phyloP scores from a whole-genome alignment of 2,888 invertebrate genomes.

The Chaitophorus viminalis region DNA sequence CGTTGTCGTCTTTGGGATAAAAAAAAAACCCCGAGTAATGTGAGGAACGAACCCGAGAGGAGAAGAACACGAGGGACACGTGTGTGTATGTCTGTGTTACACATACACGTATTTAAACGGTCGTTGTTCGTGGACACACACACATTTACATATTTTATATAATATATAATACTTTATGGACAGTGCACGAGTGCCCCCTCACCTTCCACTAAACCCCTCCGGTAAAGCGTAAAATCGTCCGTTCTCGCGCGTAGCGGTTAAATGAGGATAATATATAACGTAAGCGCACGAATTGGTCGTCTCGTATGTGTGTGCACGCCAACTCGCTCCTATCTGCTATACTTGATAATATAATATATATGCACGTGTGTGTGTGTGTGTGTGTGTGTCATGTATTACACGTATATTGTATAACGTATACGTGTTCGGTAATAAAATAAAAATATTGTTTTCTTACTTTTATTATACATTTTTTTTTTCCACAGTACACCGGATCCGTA shows the following conservation, averaged over 20 bases:
- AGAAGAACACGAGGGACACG: background rate
- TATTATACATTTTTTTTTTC: background rate
- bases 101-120: background rate
- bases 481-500: constrained; percentile 55
- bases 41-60: background rate
- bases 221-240: background rate
- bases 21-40: constrained; percentile 28
- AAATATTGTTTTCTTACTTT: background rate
- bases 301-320: background rate
- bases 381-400: background rate
- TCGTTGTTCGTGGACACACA: background rate
- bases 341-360: background rate
- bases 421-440: constrained; percentile 25
- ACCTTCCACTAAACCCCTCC: background rate
- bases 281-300: constrained; percentile 12
- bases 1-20: background rate
- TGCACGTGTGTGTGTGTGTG: background rate
- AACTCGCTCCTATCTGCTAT: background rate
- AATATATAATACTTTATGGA: constrained; percentile 3
- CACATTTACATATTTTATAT: background rate
- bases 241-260: background rate
- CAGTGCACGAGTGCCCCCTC: background rate
- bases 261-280: background rate
- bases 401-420: background rate
- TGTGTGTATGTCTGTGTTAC: background rate